phyloP scores from a whole-genome alignment of 2,113 vertebrate genomes.

The Petroica traversi region DNA sequence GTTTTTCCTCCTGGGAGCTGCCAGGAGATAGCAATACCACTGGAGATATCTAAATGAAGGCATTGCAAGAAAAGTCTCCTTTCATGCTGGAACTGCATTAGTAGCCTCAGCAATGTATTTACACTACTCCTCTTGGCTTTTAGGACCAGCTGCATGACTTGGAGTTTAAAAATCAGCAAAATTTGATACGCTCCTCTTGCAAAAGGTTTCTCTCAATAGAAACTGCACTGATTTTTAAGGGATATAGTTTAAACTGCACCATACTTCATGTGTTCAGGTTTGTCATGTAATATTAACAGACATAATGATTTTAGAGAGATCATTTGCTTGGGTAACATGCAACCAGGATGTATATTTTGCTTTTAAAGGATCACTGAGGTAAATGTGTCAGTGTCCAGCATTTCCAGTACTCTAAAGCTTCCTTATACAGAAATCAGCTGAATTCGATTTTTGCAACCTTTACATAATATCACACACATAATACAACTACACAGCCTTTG shows the following conservation, averaged over 20 bases:
- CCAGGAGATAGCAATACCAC: neutral
- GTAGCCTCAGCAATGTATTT: neutral
- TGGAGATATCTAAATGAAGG: neutral
- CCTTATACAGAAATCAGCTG: neutral
- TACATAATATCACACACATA: neutral
- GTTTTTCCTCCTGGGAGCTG: neutral
- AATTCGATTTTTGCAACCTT: neutral
- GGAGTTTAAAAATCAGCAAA: neutral
- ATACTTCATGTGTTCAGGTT: neutral
- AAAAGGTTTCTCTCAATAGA: neutral
- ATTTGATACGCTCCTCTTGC: neutral
- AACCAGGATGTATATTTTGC: neutral
- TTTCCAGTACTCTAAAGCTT: neutral
- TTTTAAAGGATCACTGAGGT: neutral
- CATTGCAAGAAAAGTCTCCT: neutral
- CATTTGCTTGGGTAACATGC: neutral
- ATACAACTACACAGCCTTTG: neutral
- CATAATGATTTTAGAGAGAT: neutral
- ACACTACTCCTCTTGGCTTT: neutral
- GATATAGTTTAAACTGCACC: neutral
- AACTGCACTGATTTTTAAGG: neutral
- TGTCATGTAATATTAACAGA: neutral
- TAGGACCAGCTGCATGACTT: neutral
- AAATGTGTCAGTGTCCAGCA: neutral
- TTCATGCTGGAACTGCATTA: neutral